Percentiles rank a stretch among this genome's conserved stretches.
phyloP scores from a whole-genome alignment of 2,888 invertebrate species.

The Cerastis leucographa region DNA sequence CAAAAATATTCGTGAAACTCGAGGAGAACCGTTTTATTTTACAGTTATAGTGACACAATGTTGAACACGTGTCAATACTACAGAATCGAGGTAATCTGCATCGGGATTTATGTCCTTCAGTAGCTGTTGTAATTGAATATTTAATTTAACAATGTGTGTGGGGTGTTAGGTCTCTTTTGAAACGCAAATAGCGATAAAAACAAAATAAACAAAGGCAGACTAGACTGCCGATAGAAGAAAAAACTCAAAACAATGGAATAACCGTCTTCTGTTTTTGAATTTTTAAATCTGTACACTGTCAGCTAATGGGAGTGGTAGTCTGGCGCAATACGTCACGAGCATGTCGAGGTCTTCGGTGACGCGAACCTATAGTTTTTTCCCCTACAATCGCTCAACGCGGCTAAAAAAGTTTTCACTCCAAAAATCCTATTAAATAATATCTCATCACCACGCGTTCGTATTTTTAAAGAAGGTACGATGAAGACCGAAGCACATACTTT shows the following conservation, averaged over 20 bases:
- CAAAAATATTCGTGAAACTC: conserved; percentile 7
- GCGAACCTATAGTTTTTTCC: too few relatives aligned
- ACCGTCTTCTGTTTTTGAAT: too few relatives aligned
- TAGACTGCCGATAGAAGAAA: too few relatives aligned
- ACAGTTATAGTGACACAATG: neutral
- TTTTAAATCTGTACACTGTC: too few relatives aligned
- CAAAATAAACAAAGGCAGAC: too few relatives aligned
- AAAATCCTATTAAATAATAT: neutral
- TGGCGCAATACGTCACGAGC: too few relatives aligned
- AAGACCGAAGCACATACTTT: neutral
- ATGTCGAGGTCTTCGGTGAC: too few relatives aligned
- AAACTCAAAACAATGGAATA: too few relatives aligned
- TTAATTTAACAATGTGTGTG: neutral
- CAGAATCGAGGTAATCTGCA: neutral
- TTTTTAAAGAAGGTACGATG: neutral
- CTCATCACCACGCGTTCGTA: neutral
- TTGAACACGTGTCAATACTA: neutral
- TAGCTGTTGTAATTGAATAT: neutral
- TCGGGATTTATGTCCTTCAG: neutral
- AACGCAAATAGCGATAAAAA: too few relatives aligned
- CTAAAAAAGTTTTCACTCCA: neutral
- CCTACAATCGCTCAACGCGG: too few relatives aligned
- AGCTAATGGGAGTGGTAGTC: too few relatives aligned
- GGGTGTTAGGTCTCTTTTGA: neutral
- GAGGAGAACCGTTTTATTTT: neutral